A percentile compares a stretch with the other conserved stretches of the same genome.
Conservation (phyloP, 35 echinoderm and acorn worm genomes). For the Patiria miniata region DNA sequence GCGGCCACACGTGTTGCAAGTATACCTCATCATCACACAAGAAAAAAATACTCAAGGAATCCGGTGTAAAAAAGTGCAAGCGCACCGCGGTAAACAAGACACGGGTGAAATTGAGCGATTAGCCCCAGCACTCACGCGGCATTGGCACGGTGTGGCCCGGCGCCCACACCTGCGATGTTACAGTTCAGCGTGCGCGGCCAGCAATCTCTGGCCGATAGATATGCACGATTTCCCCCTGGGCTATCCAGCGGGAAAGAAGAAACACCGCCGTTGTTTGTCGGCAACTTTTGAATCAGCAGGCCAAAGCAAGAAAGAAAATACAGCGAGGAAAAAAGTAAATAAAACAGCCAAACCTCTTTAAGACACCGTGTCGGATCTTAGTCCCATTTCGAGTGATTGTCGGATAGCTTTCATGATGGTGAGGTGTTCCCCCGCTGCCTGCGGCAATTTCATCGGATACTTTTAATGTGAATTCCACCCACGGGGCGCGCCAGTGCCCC, state of each 20-base stretch:
- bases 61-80: not conserved
- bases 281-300: conserved; percentile 6
- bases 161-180: conserved; percentile 12
- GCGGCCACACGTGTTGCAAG: not conserved
- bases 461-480: conserved; percentile 3
- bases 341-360: too few relatives aligned
- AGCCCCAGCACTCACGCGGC: not conserved
- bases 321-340: not conserved
- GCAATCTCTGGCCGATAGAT: conserved; percentile 21
- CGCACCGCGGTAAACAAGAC: conserved; percentile 1
- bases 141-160: not conserved
- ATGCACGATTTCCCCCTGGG: conserved; percentile 2
- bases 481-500: not conserved
- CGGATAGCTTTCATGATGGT: not conserved
- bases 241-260: conserved; percentile 9
- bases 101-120: conserved; percentile 33
- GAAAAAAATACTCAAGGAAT: not conserved
- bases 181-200: not conserved
- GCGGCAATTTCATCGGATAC: conserved; percentile 10
- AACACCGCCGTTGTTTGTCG: conserved; percentile 17
- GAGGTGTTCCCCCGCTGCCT: not conserved
- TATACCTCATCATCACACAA: not conserved
- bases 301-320: not conserved
- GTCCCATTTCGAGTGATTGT: not conserved
- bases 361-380: not conserved